Evolutionary conservation across 2,888 invertebrate species (phyloP), one percentile per base, ranked within the genome.

Genomic region (Drepanosiphum platanoidis): DNA sequence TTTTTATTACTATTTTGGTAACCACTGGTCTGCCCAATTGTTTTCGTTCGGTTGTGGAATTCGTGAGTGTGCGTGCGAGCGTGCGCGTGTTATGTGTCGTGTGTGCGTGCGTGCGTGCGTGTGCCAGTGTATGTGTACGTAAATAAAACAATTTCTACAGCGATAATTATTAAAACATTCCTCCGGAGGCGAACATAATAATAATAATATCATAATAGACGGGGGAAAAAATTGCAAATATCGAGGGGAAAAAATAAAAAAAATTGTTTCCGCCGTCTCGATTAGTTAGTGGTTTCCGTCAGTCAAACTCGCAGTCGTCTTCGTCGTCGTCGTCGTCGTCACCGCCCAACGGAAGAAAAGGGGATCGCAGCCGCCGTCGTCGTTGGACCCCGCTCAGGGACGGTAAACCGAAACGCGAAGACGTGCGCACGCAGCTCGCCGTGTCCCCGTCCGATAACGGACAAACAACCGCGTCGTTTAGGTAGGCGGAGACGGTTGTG

Each of bases 91-190:
- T 66, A 36, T 15, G n/a, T 64, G 18, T n/a, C 9, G 27, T 0
- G n/a, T 39, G 5, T n/a, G 42, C 13, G 42, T n/a, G 36, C 4
- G 34, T 9, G 64, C n/a, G 22, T 52, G 18, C 18, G n/a, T 46
- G 8, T 34, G 42, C 13, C 22, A 42, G 30, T 32, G 46, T 13
- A 30, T 42, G n/a, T 0, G 64, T 27, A 66, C 68, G 77, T 84
- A 84, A 84, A 84, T 84, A 84, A 84, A 84, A 77, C 68, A 30
- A 68, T 68, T 83, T 66, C n/a, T 84, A 36, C 39, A 34, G 27
- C 52, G 46, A 82, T 75, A 84, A 84, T 77, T n/a, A n/a, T n/a
- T 84, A 68, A 84, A 84, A 84, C 83, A 77, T 84, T 84, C 83
- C 66, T 13, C 74, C 52, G 75, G 64, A 75, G 22, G 58, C 34